A percentile compares a stretch with the other conserved stretches of the same genome.
phyloP scores from a whole-genome alignment of 2,113 vertebrate species.

The Diadophis punctatus region DNA sequence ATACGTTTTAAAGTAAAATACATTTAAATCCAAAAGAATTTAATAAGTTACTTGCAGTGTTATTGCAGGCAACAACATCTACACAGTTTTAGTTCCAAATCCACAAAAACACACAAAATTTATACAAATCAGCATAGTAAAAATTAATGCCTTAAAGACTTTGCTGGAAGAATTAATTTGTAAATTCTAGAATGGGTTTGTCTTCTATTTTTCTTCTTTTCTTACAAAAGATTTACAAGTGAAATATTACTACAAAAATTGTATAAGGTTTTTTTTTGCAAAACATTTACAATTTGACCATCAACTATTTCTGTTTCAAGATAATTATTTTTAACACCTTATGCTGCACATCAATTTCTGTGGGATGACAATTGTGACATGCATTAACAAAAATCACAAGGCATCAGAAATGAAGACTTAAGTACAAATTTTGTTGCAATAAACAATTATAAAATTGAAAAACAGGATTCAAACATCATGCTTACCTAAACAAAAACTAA shows the following conservation, averaged over 20 bases:
- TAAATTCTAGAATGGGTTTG: conserved; percentile 85
- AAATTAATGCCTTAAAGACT: conserved; percentile 94
- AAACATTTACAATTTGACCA: conserved; percentile 82
- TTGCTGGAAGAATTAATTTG: conserved; percentile 92
- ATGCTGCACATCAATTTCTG: conserved; percentile 81
- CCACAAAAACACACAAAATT: conserved; percentile 91
- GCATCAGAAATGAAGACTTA: conserved; percentile 82
- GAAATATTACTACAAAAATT: conserved; percentile 99
- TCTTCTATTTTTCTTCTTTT: conserved; percentile 60
- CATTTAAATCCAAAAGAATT: conserved; percentile 77
- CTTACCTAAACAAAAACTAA: conserved; percentile 82
- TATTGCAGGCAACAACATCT: conserved; percentile 93
- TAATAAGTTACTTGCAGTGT: conserved; percentile 94
- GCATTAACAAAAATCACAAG: conserved; percentile 80
- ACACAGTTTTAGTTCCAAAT: conserved; percentile 81
- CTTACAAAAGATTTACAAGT: conserved; percentile 99
- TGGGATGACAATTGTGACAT: conserved; percentile 80
- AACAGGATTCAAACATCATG: conserved; percentile 84
- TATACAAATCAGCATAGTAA: conserved; percentile 98
- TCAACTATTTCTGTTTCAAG: conserved; percentile 81
- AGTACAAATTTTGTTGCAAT: conserved; percentile 83
- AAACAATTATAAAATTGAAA: conserved; percentile 85
- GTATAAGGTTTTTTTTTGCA: conserved; percentile 74
- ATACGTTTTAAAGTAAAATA: conserved; percentile 74
- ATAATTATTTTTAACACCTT: conserved; percentile 79